phyloP scores from a whole-genome alignment of 23 tunicate species.

The Halocynthia aurantium region DNA sequence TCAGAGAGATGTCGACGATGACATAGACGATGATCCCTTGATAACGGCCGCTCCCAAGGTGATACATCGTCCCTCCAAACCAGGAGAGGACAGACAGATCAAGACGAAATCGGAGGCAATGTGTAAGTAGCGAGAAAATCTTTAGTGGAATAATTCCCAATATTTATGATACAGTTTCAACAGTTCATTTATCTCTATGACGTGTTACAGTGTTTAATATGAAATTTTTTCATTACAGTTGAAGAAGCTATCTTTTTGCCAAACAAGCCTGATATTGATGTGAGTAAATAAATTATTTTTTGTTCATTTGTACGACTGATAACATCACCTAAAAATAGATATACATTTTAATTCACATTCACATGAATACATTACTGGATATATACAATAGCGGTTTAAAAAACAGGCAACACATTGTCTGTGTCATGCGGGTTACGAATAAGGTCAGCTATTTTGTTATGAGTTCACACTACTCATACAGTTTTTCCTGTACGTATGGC shows the following conservation, averaged over 20 bases:
- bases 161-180: not conserved
- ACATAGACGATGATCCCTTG: conserved; percentile 50
- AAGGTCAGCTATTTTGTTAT: too few relatives aligned
- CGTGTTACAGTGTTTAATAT: not conserved
- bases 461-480: too few relatives aligned
- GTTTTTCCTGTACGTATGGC: too few relatives aligned
- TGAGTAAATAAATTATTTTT: not conserved
- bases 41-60: conserved; percentile 25
- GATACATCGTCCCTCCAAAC: conserved; percentile 45
- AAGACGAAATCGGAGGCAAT: conserved; percentile 82
- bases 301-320: not conserved
- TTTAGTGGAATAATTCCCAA: too few relatives aligned
- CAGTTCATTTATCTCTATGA: not conserved
- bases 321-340: not conserved
- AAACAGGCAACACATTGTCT: too few relatives aligned
- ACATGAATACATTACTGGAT: too few relatives aligned
- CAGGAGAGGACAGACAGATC: conserved; percentile 50
- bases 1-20: conserved; percentile 44
- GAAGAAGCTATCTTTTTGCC: conserved; percentile 30
- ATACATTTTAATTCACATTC: too few relatives aligned
- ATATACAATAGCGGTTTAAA: too few relatives aligned
- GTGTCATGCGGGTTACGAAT: too few relatives aligned
- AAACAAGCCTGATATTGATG: conserved; percentile 1
- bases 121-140: conserved; percentile 38
- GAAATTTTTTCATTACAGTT: not conserved